phyloP scores from a whole-genome alignment of 2,113 vertebrate species.

The Charadrius vociferus region DNA sequence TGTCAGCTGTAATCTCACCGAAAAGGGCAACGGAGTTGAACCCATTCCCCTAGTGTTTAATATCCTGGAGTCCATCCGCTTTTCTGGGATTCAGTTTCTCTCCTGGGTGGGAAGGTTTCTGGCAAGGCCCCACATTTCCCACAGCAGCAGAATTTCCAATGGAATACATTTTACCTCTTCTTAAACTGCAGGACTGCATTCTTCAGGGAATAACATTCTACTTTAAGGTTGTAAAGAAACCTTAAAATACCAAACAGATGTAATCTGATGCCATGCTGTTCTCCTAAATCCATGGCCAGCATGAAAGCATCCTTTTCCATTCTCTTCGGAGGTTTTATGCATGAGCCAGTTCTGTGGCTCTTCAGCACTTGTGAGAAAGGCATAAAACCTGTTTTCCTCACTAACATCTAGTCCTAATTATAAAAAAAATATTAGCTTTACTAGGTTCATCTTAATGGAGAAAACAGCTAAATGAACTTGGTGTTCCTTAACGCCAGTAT shows the following conservation, averaged over 20 bases:
- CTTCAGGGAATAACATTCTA: neutral
- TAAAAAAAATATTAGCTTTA: neutral
- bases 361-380: neutral
- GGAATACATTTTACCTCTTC: neutral
- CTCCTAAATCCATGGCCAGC: neutral
- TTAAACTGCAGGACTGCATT: neutral
- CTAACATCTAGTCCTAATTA: neutral
- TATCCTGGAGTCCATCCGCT: neutral
- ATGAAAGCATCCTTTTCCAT: neutral
- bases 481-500: neutral
- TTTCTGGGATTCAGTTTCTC: neutral
- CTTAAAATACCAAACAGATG: neutral
- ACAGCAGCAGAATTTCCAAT: neutral
- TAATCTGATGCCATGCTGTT: neutral
- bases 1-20: conserved; percentile 47
- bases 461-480: neutral
- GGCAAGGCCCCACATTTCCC: neutral
- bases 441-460: neutral
- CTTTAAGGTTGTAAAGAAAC: neutral
- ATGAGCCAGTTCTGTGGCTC: neutral
- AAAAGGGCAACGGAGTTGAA: conserved; percentile 44
- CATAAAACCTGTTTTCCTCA: neutral
- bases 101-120: neutral
- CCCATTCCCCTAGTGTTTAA: neutral
- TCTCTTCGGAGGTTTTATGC: neutral